Conservation (phyloP, 2,797 vertebrate genomes). For the Jordanella pulchra region DNA sequence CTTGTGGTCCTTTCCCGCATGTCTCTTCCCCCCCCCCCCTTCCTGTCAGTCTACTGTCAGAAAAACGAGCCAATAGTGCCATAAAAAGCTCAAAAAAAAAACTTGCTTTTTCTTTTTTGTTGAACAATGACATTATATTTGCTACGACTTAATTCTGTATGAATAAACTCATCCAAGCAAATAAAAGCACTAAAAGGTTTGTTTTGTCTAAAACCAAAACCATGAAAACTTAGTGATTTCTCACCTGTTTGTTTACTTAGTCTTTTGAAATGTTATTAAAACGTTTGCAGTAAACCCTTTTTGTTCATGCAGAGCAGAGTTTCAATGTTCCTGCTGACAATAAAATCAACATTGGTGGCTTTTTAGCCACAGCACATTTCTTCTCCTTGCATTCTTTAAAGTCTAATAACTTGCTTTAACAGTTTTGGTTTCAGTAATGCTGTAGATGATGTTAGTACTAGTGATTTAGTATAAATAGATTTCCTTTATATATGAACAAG, state of each 20-base stretch:
- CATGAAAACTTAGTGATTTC: neutral
- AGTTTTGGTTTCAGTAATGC: neutral
- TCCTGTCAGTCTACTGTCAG: no score
- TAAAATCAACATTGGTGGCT: neutral
- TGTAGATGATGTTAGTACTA: neutral
- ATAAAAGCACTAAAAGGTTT: neutral
- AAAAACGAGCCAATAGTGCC: no score
- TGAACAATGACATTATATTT: neutral
- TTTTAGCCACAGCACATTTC: neutral
- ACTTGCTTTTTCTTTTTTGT: neutral
- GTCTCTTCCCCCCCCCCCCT: no score
- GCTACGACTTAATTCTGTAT: neutral
- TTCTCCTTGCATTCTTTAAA: neutral
- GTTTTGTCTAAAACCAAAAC: neutral
- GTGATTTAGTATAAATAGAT: neutral
- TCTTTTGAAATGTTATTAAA: neutral
- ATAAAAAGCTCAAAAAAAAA: no score
- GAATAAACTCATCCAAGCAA: neutral
- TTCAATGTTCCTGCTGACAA: neutral
- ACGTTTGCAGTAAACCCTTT: neutral
- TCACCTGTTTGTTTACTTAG: neutral
- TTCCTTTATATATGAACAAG: neutral
- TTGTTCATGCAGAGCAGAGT: neutral
- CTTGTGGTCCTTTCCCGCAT: no score
- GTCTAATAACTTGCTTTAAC: neutral